phyloP scores from a whole-genome alignment of 1,140 invertebrate genomes.

The Dendroctonus ponderosae region DNA sequence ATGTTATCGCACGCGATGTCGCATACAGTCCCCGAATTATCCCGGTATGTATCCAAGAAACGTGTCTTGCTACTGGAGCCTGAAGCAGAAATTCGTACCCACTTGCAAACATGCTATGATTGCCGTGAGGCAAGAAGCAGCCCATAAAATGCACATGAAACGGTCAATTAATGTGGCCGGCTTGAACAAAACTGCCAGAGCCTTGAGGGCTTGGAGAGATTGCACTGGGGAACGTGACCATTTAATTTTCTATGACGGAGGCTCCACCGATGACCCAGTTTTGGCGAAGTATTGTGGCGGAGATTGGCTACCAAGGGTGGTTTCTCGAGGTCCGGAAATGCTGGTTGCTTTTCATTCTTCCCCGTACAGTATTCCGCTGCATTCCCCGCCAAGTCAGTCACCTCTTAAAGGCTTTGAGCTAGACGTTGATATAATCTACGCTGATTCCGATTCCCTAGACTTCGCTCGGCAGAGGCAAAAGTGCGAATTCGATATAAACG shows the following conservation, averaged over 20 bases:
- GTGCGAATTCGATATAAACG: constrained; percentile 72
- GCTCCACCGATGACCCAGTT: constrained; percentile 73
- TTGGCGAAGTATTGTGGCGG: constrained; percentile 85
- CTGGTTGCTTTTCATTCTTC: constrained; percentile 83
- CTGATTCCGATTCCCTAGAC: constrained; percentile 76
- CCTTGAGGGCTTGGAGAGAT: constrained; percentile 75
- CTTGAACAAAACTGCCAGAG: constrained; percentile 65
- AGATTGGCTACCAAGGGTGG: constrained; percentile 72
- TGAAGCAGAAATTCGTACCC: constrained; percentile 78
- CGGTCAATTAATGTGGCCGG: constrained; percentile 62
- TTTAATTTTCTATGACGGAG: constrained; percentile 83
- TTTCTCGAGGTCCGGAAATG: constrained; percentile 72
- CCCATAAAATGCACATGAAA: constrained; percentile 71
- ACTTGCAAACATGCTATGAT: constrained; percentile 89
- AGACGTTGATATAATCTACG: constrained; percentile 82
- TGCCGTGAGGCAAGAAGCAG: constrained; percentile 69
- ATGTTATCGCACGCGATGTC: constrained; percentile 78
- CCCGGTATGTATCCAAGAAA: constrained; percentile 88
- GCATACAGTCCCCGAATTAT: constrained; percentile 84
- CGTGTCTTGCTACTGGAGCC: constrained; percentile 77
- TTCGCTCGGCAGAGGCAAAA: constrained; percentile 61
- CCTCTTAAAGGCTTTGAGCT: constrained; percentile 75
- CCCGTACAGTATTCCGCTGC: constrained; percentile 70
- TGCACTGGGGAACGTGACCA: constrained; percentile 79
- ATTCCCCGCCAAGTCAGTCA: constrained; percentile 55